phyloP scores from a whole-genome alignment of 2,113 vertebrate genomes.

The Gallinago undulata region DNA sequence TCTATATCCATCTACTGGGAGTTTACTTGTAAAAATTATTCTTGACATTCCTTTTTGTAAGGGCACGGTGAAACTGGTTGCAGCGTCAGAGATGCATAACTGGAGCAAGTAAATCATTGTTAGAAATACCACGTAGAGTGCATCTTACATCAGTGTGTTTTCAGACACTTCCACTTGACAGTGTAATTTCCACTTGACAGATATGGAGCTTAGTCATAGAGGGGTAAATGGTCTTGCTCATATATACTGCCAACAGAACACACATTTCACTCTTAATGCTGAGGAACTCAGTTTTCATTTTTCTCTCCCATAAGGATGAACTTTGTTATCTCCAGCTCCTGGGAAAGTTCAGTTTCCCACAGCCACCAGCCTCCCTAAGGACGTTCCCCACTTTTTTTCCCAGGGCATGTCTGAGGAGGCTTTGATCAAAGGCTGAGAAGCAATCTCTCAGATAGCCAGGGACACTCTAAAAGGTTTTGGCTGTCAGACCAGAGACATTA shows the following conservation, averaged over 20 bases:
- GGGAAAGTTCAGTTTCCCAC: slow-evolving; percentile 59
- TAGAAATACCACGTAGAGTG: not conserved
- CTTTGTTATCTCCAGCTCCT: slow-evolving; percentile 10
- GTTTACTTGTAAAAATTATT: not conserved
- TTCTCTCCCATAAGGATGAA: slow-evolving; percentile 3
- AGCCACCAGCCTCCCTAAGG: not conserved
- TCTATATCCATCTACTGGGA: not conserved
- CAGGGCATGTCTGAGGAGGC: not conserved
- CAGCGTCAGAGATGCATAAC: not conserved
- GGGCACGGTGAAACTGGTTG: not conserved
- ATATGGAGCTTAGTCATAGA: not conserved
- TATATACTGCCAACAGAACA: not conserved
- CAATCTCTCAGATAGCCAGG: not conserved
- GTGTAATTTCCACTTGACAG: not conserved
- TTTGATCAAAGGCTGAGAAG: slow-evolving; percentile 43
- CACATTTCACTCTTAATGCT: not conserved
- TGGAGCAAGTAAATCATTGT: not conserved
- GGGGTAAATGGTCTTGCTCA: not conserved
- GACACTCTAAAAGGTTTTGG: slow-evolving; percentile 3
- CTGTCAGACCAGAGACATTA: slow-evolving; percentile 31
- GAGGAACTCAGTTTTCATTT: not conserved
- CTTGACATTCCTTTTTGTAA: not conserved
- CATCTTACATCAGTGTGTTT: not conserved
- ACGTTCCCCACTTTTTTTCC: slow-evolving; percentile 3
- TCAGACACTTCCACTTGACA: not conserved